Base-by-base conservation (phyloP, 2,113 vertebrate species). In the Chaetorhynchus papuensis region DNA sequence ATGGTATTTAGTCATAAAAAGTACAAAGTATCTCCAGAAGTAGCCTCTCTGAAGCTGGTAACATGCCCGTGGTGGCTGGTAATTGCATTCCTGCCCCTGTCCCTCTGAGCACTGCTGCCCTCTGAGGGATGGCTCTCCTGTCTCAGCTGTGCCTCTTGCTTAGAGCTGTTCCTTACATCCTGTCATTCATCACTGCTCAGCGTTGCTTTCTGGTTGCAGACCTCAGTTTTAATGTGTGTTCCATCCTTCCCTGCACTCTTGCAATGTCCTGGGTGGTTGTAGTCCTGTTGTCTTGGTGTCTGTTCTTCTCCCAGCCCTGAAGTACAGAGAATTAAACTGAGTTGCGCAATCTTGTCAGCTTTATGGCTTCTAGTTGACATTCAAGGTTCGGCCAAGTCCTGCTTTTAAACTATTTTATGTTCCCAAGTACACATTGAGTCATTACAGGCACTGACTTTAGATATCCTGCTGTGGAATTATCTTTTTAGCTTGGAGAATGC, bases 51-150 rank as follows among this genome's bases (percentile, higher is more conserved):
- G 6, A 57, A 33, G 61, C 16, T 35, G 44, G 15, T 8, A 1
- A 18, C 7, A 0, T 13, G 33, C 49, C 10, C 1, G 2, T 71
- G 60, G 47, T 66, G 47, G 3, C 13, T 33, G 8, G 10, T 44
- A 24, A 64, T 44, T 87, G 74, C 30, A 11, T 69, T 80, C 23
- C 28, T 64, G 50, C 42, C 35, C 53, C 80, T 44, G 2, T 42
- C 0, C 52, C 47, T 72, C 28, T 42, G 69, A 13, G 82, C n/a
- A 1, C 15, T 92, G 71, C 45, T 88, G 78, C 19, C 15, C 5
- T 65, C 66, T 68, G 60, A 75, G 79, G 42, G 64, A 13, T 63
- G 83, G 42, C 56, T 87, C 31, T 69, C 26, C 30, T 76, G 57
- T 47, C 66, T 79, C 49, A 33, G 59, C 75, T 76, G 54, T 64